phyloP scores from a whole-genome alignment of 2,888 invertebrate species.

The Coecobrya sp. region DNA sequence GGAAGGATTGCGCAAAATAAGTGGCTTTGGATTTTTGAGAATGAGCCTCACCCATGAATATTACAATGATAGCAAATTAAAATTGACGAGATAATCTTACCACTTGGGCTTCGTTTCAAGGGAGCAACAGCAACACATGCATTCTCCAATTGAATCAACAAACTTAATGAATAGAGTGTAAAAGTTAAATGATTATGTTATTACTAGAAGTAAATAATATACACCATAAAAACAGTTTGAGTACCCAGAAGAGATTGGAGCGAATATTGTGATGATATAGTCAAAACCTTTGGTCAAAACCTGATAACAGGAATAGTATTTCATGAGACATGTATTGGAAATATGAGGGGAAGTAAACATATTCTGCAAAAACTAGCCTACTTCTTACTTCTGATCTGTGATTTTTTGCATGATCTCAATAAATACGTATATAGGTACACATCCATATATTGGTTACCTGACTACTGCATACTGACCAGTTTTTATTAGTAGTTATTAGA shows the following conservation, averaged over 20 bases:
- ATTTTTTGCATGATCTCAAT: not conserved
- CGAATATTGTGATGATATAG: too few species aligned
- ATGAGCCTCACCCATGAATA: slow-evolving; percentile 14
- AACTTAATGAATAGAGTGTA: too few species aligned
- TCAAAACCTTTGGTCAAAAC: too few species aligned
- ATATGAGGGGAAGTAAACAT: not conserved
- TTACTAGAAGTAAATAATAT: not conserved
- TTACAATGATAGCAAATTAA: slow-evolving; percentile 12
- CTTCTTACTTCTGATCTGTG: not conserved
- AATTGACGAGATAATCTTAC: not conserved
- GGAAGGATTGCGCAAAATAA: not conserved
- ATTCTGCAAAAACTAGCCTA: not conserved
- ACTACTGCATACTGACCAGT: not conserved
- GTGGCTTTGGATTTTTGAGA: not conserved
- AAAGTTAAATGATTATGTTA: not conserved
- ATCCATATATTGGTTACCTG: not conserved
- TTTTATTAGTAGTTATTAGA: not conserved
- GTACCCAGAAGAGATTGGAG: not conserved
- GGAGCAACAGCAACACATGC: not conserved
- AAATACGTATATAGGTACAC: not conserved
- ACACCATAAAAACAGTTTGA: too few species aligned
- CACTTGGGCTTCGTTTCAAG: not conserved
- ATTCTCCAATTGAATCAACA: not conserved
- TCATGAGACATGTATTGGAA: too few species aligned
- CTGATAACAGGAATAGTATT: too few species aligned